A percentile compares a stretch with the other conserved stretches of the same genome.
Conservation (phyloP, 2,888 invertebrate genomes). For the Yponomeuta malinellus region DNA sequence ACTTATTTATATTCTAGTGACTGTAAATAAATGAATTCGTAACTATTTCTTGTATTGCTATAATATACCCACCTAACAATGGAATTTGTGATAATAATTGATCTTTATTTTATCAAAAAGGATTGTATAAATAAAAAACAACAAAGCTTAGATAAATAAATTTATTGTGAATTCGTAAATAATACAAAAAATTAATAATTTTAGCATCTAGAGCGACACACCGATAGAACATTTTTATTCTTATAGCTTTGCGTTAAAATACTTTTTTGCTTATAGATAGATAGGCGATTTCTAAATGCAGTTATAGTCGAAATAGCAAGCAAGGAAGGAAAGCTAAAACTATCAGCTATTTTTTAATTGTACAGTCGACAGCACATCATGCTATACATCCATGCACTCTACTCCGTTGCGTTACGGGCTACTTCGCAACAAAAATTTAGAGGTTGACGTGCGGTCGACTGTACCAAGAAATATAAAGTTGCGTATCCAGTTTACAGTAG, state of each 20-base stretch:
- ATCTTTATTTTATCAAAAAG: too few relatives aligned
- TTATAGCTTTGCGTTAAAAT: conserved; percentile 4
- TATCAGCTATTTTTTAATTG: too few relatives aligned
- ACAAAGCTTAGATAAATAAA: conserved; percentile 7
- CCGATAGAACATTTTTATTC: background rate
- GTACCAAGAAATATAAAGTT: background rate
- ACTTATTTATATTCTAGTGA: too few relatives aligned
- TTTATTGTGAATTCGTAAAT: conserved; percentile 21
- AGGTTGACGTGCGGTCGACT: too few relatives aligned
- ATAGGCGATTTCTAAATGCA: conserved; percentile 14
- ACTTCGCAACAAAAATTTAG: too few relatives aligned
- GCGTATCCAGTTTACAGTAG: background rate
- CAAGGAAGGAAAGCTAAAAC: background rate
- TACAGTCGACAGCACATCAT: too few relatives aligned
- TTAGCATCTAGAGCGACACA: background rate
- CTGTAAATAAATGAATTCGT: too few relatives aligned
- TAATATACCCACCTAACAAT: too few relatives aligned
- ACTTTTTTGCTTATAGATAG: conserved; percentile 9
- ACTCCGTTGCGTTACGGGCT: too few relatives aligned
- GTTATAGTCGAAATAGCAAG: conserved; percentile 10
- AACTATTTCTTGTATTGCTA: too few relatives aligned
- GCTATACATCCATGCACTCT: too few relatives aligned
- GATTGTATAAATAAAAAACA: background rate
- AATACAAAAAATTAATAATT: conserved; percentile 21
- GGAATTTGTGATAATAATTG: too few relatives aligned